Base-by-base conservation (phyloP, 2,797 vertebrate genomes). In the Mormyrus hasselquistii region DNA sequence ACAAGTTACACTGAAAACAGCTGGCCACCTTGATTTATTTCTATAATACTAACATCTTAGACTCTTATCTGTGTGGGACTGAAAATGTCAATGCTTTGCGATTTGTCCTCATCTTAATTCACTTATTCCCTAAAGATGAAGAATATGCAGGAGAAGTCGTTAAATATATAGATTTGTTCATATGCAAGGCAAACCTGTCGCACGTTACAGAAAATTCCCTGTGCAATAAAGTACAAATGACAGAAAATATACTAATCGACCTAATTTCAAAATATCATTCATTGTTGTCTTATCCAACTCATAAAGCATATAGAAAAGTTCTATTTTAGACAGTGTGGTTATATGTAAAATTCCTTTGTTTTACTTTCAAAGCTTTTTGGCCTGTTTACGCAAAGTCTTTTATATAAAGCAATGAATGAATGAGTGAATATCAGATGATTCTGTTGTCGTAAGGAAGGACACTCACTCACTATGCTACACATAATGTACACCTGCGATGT, bases 341-440 rank as follows among this genome's bases (percentile, higher is more conserved):
- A 49, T 9, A 38, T 86, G 10, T 86, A 9, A 55, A 86, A 53
- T 34, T 86, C 25, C 85, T 57, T 38, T 29, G n/a, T 52, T 55
- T 44, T 22, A 44, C 44, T 44, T 49, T 83, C 47, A 84, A 25
- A 52, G 0, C 44, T 52, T 41, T 82, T 84, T 84, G n/a, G 19
- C 22, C 82, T 84, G 82, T 84, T 84, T 84, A 22, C 49, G 9
- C 86, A 57, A 22, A 59, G 12, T 59, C 85, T 57, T 86, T 38
- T 38, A 69, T 16, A 29, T 5, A 73, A 65, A 62, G 3, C 3
- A 47, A 41, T 69, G 93, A 95, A 95, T 94, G 95, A 94, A 95
- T 93, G 29, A 95, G 93, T 94, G 94, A 94, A 53, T n/a, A 93
- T 93, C 90, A 90, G 93, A 52, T 49, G 9, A 52, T 94, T 94